These are phyloP conservation scores for Bradypodion pumilum DNA, from an alignment of 2,797 vertebrate genomes.

Conservation along the genomic window DNA sequence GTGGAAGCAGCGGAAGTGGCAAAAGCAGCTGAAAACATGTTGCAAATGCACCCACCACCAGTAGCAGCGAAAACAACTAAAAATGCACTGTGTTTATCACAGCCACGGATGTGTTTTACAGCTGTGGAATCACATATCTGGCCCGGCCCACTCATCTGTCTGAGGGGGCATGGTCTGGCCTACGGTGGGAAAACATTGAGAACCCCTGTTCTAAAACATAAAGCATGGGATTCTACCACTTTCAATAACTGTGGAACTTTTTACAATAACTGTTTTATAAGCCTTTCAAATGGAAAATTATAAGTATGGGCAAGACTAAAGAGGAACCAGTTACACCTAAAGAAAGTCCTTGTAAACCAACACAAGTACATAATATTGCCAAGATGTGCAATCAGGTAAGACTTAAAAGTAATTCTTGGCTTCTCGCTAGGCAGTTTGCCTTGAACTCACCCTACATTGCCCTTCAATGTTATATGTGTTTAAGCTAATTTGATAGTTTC, in stretches of 20 bases:
- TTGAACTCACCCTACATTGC: background rate
- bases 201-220: background rate
- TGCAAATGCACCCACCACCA: too few relatives aligned
- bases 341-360: background rate
- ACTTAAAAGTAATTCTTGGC: background rate
- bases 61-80: too few relatives aligned
- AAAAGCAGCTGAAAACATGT: too few relatives aligned
- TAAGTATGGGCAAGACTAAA: background rate
- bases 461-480: background rate
- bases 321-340: background rate
- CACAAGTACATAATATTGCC: background rate
- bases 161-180: too few relatives aligned
- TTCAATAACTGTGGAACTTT: background rate
- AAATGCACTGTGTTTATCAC: too few relatives aligned
- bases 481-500: background rate
- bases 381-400: background rate
- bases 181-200: too few relatives aligned
- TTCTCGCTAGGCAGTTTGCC: background rate
- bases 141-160: too few relatives aligned
- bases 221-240: conserved; percentile 2
- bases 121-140: too few relatives aligned
- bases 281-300: conserved; percentile 2
- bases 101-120: too few relatives aligned
- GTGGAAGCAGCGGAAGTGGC: too few relatives aligned
- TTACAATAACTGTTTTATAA: conserved; percentile 14